A percentile compares a stretch with the other conserved stretches of the same genome.
Conservation (phyloP, 37 sponge, comb jelly and placozoan species). For the Beroe forskalii region DNA sequence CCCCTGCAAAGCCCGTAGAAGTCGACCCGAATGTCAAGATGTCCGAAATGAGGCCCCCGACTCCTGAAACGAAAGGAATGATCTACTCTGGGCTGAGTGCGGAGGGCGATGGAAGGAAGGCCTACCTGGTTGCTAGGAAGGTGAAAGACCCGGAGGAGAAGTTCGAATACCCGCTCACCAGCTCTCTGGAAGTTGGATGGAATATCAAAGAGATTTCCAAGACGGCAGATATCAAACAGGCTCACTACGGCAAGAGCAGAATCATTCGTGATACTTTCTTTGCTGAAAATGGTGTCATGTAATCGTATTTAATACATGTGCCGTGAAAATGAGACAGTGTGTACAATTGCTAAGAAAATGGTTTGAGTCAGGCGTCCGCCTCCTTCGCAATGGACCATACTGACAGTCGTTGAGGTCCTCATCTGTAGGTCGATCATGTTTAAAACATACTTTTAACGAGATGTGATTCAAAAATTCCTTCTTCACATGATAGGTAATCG, state of each 20-base stretch:
- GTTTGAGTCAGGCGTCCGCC: too few species aligned
- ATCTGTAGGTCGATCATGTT: too few species aligned
- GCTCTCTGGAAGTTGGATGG: conserved; percentile 56
- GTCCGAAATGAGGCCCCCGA: conserved; percentile 36
- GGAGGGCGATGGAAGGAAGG: conserved; percentile 24
- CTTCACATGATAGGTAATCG: too few species aligned
- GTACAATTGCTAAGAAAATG: too few species aligned
- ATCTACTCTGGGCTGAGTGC: conserved; percentile 27
- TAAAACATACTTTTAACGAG: too few species aligned
- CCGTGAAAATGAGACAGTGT: too few species aligned
- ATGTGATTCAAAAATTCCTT: too few species aligned
- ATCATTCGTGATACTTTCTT: conserved; percentile 54
- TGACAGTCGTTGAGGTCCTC: too few species aligned
- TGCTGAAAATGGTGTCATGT: conserved; percentile 61
- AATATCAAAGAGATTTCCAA: conserved; percentile 39
- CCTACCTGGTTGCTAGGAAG: not conserved
- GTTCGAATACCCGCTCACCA: conserved; percentile 53
- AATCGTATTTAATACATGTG: not conserved
- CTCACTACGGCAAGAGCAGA: conserved; percentile 47
- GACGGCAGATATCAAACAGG: conserved; percentile 26
- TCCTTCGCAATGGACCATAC: too few species aligned
- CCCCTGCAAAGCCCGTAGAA: not conserved
- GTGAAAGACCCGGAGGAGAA: conserved; percentile 21
- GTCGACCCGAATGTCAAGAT: not conserved
- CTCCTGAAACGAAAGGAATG: conserved; percentile 14